Base-by-base conservation (phyloP, 2,113 vertebrate genomes). In the Rhinolophus ferrumequinum region DNA sequence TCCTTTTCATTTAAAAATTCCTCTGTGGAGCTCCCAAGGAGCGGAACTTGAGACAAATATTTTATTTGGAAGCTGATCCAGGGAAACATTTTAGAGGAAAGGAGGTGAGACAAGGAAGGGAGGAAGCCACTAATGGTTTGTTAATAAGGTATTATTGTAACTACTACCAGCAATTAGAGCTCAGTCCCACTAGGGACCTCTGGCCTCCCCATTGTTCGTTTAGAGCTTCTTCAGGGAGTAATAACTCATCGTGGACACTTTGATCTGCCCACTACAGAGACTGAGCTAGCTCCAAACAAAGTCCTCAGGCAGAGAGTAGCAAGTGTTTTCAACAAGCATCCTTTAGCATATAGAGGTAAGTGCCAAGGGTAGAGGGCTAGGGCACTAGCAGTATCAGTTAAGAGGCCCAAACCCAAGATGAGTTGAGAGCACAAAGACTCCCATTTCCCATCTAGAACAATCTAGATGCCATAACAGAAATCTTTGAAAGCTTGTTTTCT, bases 401-500 rank as follows among this genome's bases (percentile, higher is more conserved):
- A 44, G 35, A 41, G n/a, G 30, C 22, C 47, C 10, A 93, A 81
- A 81, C 24, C 35, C 38, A 86, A 75, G 13, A 50, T 93, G 56
- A 90, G 28, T 33, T 82, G 44, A 94, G 56, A 94, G 62, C 24
- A 94, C 38, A 93, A 82, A 94, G 86, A 35, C 4, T 82, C 41
- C 2, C 11, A 44, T 56, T 93, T 84, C 38, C 76, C n/a, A 73
- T 52, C 6, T 44, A 84, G 90, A 54, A 93, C 22, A 83, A 83
- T 83, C 33, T n/a, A 93, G 50, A 75, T 64, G 15, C 8, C 19
- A 80, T 85, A 58, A 58, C 4, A 72, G 58, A 94, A 96, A 90
- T 66, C 33, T 70, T 76, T 90, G 28, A 76, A 69, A 60, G 35
- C 1, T n/a, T 92, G 3, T 77, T 47, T 94, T 93, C 26, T 75